These are phyloP conservation scores for Charina bottae DNA, from an alignment of 2,113 vertebrate species.

Conservation along the genomic window DNA sequence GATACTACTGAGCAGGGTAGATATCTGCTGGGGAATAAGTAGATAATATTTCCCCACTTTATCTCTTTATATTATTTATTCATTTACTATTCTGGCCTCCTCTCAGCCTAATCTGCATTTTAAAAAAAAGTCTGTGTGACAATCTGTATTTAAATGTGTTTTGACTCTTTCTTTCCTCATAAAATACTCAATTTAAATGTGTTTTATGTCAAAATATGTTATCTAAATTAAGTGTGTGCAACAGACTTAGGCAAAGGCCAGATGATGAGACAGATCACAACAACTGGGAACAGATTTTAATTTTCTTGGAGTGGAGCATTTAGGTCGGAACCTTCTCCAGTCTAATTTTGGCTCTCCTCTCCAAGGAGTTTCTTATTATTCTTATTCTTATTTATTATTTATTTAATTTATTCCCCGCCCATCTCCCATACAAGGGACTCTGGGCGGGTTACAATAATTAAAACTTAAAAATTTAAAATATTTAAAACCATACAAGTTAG, in stretches of 20 bases:
- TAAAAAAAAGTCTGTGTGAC: neutral
- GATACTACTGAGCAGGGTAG: neutral
- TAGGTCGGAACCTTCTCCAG: neutral
- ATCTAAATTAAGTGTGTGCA: neutral
- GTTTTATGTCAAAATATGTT: neutral
- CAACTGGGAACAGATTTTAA: neutral
- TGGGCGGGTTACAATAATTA: too few species aligned
- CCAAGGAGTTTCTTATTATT: neutral
- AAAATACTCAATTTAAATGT: neutral
- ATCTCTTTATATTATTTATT: neutral
- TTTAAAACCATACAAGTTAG: too few species aligned
- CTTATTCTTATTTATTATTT: too few species aligned
- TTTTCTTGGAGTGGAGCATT: neutral
- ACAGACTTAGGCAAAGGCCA: neutral
- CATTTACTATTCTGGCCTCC: neutral
- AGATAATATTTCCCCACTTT: neutral
- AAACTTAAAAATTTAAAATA: too few species aligned
- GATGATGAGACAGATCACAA: neutral
- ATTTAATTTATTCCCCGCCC: too few species aligned
- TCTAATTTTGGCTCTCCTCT: neutral
- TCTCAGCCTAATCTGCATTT: neutral
- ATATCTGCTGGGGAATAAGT: neutral
- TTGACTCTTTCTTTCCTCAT: too few species aligned
- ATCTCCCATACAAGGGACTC: too few species aligned
- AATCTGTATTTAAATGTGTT: neutral